Conservation (phyloP, 2,888 invertebrate genomes). For the Rhopalosiphum nymphaeae region DNA sequence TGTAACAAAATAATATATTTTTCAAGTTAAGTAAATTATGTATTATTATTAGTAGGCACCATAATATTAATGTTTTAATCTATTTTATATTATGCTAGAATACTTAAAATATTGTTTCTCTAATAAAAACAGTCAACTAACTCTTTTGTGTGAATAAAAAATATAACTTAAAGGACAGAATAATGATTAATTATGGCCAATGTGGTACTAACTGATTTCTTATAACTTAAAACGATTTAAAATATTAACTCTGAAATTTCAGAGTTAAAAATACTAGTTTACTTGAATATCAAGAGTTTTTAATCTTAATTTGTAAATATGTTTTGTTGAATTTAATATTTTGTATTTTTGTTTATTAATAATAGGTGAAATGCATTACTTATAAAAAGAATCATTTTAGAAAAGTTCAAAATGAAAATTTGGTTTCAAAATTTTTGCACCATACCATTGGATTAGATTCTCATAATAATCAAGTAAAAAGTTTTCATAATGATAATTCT, state of each 20-base stretch:
- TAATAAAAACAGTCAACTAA: not conserved
- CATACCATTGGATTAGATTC: constrained; percentile 76
- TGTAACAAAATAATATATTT: not conserved
- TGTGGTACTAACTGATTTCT: not conserved
- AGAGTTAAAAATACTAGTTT: not conserved
- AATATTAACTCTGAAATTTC: not conserved
- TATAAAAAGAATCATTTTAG: constrained; percentile 78
- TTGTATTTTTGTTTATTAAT: constrained; percentile 52
- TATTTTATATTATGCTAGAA: not conserved
- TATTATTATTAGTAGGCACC: not conserved
- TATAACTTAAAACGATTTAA: not conserved
- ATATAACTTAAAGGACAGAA: too few relatives aligned
- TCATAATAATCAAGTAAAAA: not conserved
- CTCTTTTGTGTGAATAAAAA: not conserved
- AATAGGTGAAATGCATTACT: constrained; percentile 72
- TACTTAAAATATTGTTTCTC: not conserved
- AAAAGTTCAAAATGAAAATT: constrained; percentile 79
- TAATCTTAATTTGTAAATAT: not conserved
- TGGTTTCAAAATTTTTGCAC: constrained; percentile 90
- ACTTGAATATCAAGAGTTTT: not conserved
- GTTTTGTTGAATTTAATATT: not conserved
- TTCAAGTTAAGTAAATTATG: not conserved
- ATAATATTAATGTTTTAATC: not conserved
- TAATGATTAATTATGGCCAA: too few relatives aligned
- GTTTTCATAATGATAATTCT: not conserved